Base-by-base conservation (phyloP, 1,140 invertebrate species). In the Holotrichia oblita region DNA sequence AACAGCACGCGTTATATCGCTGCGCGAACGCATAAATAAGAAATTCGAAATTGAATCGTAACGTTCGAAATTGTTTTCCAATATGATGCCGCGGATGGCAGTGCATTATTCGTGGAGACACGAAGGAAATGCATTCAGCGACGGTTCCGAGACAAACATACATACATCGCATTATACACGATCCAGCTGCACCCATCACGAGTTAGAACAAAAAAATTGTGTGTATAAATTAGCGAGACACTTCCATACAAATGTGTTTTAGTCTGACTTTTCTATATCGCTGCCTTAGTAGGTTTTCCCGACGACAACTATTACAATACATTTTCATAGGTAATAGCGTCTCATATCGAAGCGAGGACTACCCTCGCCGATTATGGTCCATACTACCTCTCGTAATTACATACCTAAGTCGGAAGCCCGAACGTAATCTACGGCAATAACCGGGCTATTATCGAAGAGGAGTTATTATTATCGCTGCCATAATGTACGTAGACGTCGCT, bases 381-480 rank as follows among this genome's bases (percentile, higher is more conserved):
- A 14, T 69, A 34, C 4, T 34, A 69, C 27, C 48, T 55, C 20
- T 0, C 12, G 61, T 69, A 69, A 69, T 69, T 69, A 69, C 61
- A 69, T 69, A 69, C 61, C 61, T 24, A 20, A 27, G 61, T 69
- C 61, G 61, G 61, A 69, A 69, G 61, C 61, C 22, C 61, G 61
- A 14, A 22, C 40, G 17, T 40, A 74, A 74, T 74, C 73, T 74
- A 74, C 40, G 41, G 73, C 40, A 74, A 74, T 74, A 74, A 74
- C 73, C 6, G n/a, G 34, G 73, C 34, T 27, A 74, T 74, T 74
- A 74, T 74, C 73, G 73, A 40, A 44, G 73, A 74, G 34, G 41
- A 74, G 73, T 74, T 74, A 74, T 74, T 74, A 41, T 74, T 42
- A 42, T 74, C 73, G 73, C 34, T 9, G 73, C 73, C 14, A n/a